Evolutionary conservation across 2,888 invertebrate species (phyloP).

Genomic region (Andrena minutula): DNA sequence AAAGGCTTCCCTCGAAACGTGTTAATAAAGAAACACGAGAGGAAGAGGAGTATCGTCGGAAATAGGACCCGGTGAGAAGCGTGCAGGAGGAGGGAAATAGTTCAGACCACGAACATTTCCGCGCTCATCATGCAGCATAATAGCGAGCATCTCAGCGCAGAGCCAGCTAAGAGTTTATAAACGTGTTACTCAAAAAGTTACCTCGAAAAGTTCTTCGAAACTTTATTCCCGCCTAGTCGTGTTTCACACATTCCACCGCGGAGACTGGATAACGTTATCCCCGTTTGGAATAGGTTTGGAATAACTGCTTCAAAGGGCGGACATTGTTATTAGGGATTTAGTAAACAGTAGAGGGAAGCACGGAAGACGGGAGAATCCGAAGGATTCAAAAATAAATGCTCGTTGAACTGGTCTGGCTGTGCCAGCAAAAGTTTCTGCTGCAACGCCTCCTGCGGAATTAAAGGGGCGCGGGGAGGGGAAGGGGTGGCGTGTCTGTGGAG

Average conservation of each 20-base stretch:
- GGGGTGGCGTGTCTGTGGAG: background rate
- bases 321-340: slow-evolving; percentile 70
- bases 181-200: slow-evolving; percentile 64
- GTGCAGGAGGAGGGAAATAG: slow-evolving; percentile 6
- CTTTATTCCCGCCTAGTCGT: slow-evolving; percentile 21
- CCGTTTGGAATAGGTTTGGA: slow-evolving; percentile 51
- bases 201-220: slow-evolving; percentile 37
- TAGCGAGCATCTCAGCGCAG: slow-evolving; percentile 16
- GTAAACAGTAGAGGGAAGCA: slow-evolving; percentile 45
- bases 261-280: background rate
- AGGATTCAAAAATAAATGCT: slow-evolving; percentile 66
- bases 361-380: slow-evolving; percentile 20
- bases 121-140: slow-evolving; percentile 44
- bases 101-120: slow-evolving; percentile 30
- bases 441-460: slow-evolving; percentile 65
- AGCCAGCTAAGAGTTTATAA: slow-evolving; percentile 49
- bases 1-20: slow-evolving; percentile 30
- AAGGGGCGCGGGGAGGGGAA: slow-evolving; percentile 21
- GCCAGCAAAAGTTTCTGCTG: slow-evolving; percentile 75
- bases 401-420: slow-evolving; percentile 54
- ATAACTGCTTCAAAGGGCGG: slow-evolving; percentile 54
- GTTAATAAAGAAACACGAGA: slow-evolving; percentile 38
- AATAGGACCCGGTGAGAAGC: background rate
- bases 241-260: slow-evolving; percentile 25
- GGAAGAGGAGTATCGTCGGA: slow-evolving; percentile 6